Percentiles rank a stretch among this genome's conserved stretches.
Conservation (phyloP, 2,888 invertebrate genomes). For the Meandrusa payeni region DNA sequence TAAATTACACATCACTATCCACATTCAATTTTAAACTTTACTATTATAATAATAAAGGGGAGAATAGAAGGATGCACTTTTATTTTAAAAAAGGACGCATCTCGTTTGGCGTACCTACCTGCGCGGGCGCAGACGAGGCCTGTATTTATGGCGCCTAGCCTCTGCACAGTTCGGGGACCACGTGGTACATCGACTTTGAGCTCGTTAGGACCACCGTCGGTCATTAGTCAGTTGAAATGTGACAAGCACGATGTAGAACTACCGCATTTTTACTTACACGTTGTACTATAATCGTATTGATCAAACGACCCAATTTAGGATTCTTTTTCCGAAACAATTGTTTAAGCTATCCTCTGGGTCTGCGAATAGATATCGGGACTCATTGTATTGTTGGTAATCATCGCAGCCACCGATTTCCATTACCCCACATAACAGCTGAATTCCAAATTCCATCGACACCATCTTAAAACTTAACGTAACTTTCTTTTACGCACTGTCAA, state of each 20-base stretch:
- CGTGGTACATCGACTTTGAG: constrained; percentile 62
- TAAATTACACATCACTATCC: constrained; percentile 40
- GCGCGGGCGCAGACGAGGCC: constrained; percentile 73
- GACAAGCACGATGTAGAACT: constrained; percentile 33
- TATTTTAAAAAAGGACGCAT: constrained; percentile 69
- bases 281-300: no score
- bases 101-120: constrained; percentile 80
- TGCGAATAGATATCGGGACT: no score
- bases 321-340: no score
- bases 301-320: no score
- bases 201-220: constrained; percentile 74
- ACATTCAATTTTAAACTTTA: constrained; percentile 38
- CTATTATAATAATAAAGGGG: constrained; percentile 36
- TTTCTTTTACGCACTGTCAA: no score
- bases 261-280: constrained; percentile 13
- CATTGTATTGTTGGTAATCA: no score
- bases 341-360: no score
- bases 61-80: constrained; percentile 33
- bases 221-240: constrained; percentile 49
- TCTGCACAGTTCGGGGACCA: constrained; percentile 58
- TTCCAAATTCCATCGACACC: no score
- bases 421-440: no score
- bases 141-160: constrained; percentile 78
- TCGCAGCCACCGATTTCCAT: no score
- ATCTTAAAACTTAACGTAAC: no score